Evolutionary conservation across 2,888 invertebrate genomes (phyloP).

Genomic region (Nephrotoma guestfalica): DNA sequence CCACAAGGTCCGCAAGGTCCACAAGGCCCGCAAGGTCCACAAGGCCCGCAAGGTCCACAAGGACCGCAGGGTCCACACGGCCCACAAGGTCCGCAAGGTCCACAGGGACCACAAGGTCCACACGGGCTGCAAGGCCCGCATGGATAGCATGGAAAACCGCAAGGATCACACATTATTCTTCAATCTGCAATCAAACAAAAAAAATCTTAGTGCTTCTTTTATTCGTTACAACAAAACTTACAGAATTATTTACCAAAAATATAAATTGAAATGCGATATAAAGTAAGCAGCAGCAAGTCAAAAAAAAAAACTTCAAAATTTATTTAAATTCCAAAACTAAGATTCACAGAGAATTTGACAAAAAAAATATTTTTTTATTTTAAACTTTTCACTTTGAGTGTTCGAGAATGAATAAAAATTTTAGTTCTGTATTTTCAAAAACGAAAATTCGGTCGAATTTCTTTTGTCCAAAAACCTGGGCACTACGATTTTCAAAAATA

Average conservation of each 20-base stretch:
- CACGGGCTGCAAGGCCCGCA: slow-evolving; percentile 8
- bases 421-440: neutral
- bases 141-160: slow-evolving; percentile 1
- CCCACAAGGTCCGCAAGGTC: slow-evolving; percentile 14
- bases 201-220: no score
- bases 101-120: slow-evolving; percentile 15
- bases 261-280: neutral
- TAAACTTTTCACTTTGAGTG: neutral
- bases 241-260: neutral
- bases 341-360: neutral
- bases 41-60: slow-evolving; percentile 12
- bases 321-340: neutral
- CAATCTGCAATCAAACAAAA: neutral
- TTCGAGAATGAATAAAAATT: neutral
- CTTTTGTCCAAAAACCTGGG: neutral
- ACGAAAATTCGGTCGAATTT: neutral
- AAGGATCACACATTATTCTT: slow-evolving; percentile 3
- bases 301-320: neutral
- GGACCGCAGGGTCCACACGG: slow-evolving; percentile 7
- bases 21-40: slow-evolving; percentile 8
- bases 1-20: slow-evolving; percentile 13
- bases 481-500: neutral
- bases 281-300: neutral
- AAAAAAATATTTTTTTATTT: neutral
- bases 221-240: no score